Percentiles rank a stretch among this genome's conserved stretches.
These are phyloP conservation scores for Ceratina australensis DNA, from an alignment of 1,140 invertebrate species.

Conservation along the genomic window DNA sequence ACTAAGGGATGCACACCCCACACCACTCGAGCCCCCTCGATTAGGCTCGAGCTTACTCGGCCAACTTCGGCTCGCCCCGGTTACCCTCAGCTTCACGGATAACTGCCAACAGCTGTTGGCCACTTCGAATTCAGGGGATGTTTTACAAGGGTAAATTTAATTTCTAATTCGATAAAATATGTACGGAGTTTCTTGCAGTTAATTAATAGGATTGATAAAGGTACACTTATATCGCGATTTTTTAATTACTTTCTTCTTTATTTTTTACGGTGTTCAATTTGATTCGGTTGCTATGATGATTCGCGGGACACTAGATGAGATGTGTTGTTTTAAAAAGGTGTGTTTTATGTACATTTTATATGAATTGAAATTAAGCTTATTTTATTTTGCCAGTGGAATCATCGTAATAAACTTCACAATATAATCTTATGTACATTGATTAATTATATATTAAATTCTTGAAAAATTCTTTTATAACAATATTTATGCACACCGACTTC, in stretches of 20 bases:
- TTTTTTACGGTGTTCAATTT: no score
- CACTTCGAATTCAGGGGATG: neutral
- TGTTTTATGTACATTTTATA: neutral
- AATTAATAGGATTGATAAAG: no score
- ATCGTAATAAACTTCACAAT: neutral
- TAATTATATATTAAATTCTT: neutral
- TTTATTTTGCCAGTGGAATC: neutral
- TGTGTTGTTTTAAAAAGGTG: no score
- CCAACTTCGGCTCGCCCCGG: constrained; percentile 43
- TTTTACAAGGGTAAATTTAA: no score
- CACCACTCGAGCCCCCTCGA: constrained; percentile 35
- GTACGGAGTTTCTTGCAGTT: no score
- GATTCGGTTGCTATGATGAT: no score
- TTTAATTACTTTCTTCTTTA: no score
- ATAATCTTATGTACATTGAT: neutral
- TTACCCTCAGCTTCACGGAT: neutral
- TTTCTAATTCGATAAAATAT: no score
- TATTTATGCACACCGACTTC: constrained; percentile 33
- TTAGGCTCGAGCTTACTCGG: constrained; percentile 49
- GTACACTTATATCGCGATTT: no score
- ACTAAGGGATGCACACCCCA: constrained; percentile 66
- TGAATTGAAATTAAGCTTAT: neutral
- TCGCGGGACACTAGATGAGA: no score
- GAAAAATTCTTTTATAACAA: constrained; percentile 35
- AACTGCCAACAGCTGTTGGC: no score